A percentile compares a stretch with the other conserved stretches of the same genome.
Evolutionary conservation across 2,797 vertebrate species (phyloP).

Genomic region (Bucorvus abyssinicus): DNA sequence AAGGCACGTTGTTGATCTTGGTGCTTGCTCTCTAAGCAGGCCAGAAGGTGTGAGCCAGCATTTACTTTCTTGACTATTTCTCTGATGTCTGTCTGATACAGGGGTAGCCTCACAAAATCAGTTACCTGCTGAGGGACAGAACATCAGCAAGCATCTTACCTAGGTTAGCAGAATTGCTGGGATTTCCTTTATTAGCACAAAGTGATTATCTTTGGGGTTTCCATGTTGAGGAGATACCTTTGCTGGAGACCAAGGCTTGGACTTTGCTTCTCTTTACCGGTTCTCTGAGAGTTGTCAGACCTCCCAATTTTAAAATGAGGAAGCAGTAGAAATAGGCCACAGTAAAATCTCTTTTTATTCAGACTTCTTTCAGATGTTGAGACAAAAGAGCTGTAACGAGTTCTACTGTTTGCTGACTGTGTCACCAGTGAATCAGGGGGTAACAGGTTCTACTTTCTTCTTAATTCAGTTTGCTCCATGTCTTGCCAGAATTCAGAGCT

Average conservation of each 20-base stretch:
- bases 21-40: background rate
- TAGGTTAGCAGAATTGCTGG: background rate
- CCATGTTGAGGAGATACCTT: background rate
- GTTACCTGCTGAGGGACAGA: background rate
- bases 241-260: background rate
- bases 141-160: background rate
- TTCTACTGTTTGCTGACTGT: background rate
- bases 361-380: background rate
- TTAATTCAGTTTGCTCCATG: background rate
- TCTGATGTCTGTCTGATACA: background rate
- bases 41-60: background rate
- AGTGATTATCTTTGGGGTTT: background rate
- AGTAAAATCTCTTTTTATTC: background rate
- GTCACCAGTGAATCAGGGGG: background rate
- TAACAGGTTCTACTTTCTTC: background rate
- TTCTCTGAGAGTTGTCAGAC: background rate
- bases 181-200: background rate
- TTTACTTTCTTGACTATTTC: background rate
- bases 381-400: background rate
- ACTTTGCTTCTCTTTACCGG: background rate
- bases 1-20: fast-evolving
- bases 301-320: background rate
- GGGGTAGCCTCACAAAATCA: background rate
- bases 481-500: background rate
- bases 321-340: background rate